Evolutionary conservation across 2,113 vertebrate genomes (phyloP).

Genomic region (Erythrocercus mccallii): DNA sequence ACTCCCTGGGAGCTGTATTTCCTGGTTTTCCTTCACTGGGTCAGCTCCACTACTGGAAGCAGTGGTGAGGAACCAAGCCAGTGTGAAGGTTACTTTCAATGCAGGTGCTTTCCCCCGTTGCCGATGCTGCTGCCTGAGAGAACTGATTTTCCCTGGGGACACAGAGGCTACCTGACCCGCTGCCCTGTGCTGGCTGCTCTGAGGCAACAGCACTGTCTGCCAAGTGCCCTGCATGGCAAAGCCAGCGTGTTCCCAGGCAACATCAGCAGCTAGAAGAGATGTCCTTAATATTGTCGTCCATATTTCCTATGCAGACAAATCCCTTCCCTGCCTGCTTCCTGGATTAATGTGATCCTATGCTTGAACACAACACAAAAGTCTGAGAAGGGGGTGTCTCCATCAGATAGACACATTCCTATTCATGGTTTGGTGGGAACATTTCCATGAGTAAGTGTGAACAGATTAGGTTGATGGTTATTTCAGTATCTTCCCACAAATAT

Average conservation of each 20-base stretch:
- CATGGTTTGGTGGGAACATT: not conserved
- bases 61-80: not conserved
- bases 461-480: not conserved
- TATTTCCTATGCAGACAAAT: not conserved
- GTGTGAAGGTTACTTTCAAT: not conserved
- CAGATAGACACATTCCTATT: not conserved
- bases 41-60: not conserved
- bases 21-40: not conserved
- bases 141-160: not conserved
- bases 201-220: not conserved
- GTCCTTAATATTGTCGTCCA: not conserved
- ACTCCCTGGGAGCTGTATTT: not conserved
- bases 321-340: not conserved
- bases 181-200: not conserved
- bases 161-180: not conserved
- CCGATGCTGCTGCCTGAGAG: not conserved
- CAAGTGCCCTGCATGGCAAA: not conserved
- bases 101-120: not conserved
- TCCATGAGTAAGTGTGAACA: not conserved
- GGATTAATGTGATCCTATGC: not conserved
- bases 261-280: not conserved
- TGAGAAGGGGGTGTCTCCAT: not conserved
- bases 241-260: accelerated
- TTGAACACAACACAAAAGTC: not conserved
- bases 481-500: not conserved